phyloP scores from a whole-genome alignment of 2,113 vertebrate species.

The Ploceus nigricollis region DNA sequence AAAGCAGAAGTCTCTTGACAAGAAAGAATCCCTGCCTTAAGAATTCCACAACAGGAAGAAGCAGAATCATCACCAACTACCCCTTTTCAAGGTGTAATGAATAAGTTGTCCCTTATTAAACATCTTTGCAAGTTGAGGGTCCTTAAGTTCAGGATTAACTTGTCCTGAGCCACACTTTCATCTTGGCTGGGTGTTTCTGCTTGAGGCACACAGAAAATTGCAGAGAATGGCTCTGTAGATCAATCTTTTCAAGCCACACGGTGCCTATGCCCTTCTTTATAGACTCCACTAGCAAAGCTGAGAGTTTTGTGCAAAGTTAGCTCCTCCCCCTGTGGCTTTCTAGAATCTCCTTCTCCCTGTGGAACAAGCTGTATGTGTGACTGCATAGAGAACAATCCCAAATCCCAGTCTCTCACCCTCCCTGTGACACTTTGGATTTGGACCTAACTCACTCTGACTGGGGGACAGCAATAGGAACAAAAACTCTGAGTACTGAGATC shows the following conservation, averaged over 20 bases:
- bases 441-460: neutral
- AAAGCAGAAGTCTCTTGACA: neutral
- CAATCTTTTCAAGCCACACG: neutral
- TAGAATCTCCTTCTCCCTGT: neutral
- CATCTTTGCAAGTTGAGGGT: neutral
- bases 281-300: neutral
- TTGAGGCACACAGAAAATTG: neutral
- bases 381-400: neutral
- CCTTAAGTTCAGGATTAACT: neutral
- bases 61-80: neutral
- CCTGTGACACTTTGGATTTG: neutral
- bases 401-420: neutral
- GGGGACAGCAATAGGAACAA: neutral
- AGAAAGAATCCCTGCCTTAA: neutral
- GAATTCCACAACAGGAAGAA: neutral
- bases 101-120: neutral
- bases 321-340: neutral
- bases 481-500: neutral
- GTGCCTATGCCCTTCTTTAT: neutral
- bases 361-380: neutral
- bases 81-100: neutral
- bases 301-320: neutral
- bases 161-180: neutral
- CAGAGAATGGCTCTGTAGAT: neutral
- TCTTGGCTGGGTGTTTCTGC: neutral